These are phyloP conservation scores for Lithobius niger DNA, from an alignment of 1,140 invertebrate species.

Conservation along the genomic window DNA sequence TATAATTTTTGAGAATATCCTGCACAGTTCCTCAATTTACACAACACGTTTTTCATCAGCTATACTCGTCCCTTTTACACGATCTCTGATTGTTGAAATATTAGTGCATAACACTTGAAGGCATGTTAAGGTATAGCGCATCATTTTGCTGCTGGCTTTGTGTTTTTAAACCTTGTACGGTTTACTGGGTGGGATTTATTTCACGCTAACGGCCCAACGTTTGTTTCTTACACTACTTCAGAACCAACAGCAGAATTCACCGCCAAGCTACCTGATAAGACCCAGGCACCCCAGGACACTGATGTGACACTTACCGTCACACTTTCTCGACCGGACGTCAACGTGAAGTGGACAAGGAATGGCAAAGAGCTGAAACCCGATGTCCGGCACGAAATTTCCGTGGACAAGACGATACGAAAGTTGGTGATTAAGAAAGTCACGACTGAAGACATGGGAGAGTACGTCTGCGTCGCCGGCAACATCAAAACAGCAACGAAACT, in stretches of 20 bases:
- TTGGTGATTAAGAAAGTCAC: constrained; percentile 69
- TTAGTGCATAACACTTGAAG: too few relatives aligned
- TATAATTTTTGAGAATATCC: too few relatives aligned
- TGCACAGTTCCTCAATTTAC: too few relatives aligned
- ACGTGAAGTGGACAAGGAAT: constrained; percentile 72
- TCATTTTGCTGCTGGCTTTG: too few relatives aligned
- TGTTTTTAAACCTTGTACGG: too few relatives aligned
- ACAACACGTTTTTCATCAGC: too few relatives aligned
- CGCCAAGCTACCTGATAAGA: constrained; percentile 59
- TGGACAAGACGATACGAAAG: constrained; percentile 54
- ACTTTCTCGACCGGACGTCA: constrained; percentile 57
- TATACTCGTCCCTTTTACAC: too few relatives aligned
- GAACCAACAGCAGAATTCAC: constrained; percentile 65
- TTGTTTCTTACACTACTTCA: too few relatives aligned
- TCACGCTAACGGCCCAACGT: too few relatives aligned
- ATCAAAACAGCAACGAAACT: constrained; percentile 71
- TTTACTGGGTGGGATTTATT: too few relatives aligned
- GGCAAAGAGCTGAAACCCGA: constrained; percentile 51
- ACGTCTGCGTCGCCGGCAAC: constrained; percentile 63
- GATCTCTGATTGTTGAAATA: too few relatives aligned
- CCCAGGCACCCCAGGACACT: constrained; percentile 50
- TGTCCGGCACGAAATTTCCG: constrained; percentile 53
- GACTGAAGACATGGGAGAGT: constrained; percentile 68
- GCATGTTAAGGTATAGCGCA: too few relatives aligned
- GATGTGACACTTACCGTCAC: constrained; percentile 69